Evolutionary conservation across 2,888 invertebrate genomes (phyloP), one percentile per base, ranked within the genome.

Genomic region (Dimorphilus gyrociliatus): DNA sequence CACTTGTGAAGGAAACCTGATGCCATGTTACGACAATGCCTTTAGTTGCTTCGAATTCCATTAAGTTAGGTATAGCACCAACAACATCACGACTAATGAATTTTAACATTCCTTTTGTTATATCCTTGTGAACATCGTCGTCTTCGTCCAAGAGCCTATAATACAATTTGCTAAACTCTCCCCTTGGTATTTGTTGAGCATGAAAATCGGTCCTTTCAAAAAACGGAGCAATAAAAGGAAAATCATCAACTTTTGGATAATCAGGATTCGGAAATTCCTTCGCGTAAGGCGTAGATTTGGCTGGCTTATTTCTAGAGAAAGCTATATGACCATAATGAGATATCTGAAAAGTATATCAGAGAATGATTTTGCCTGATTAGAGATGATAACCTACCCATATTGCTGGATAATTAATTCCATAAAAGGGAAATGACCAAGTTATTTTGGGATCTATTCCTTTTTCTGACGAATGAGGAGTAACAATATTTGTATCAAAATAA

Each of bases 21-120:
- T 82, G 84, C 94, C 92, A 94, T 0, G 92, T 92, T 32, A 81
- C 73, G 37, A 86, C 79, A 35, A 82, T 67, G 3, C 77, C 81
- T 53, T 86, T 86, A 54, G 86, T 84, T 0, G 92, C 86, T 42
- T 75, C 71, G 64, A 92, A 94, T 2, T 78, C 76, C 25, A 81
- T 79, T 0, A 86, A 76, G 0, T 92, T 90, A 10, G 58, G 80
- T 15, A 90, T 82, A 7, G 85, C 85, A 45, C 80, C 73, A 5
- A 18, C 16, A 24, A 34, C 23, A 12, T 25, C 23, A 23, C 5
- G 19, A 16, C 21, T 21, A 8, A 34, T 4, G n/a, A 28, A n/a
- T 6, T 34, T 32, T n/a, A 29, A 16, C 8, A 45, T 31, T 13
- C 31, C 34, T 8, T 30, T 14, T 14, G 13, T 18, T 5, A 32